Evolutionary conservation across 2,888 invertebrate genomes (phyloP).

Genomic region (Tenodera sinensis): DNA sequence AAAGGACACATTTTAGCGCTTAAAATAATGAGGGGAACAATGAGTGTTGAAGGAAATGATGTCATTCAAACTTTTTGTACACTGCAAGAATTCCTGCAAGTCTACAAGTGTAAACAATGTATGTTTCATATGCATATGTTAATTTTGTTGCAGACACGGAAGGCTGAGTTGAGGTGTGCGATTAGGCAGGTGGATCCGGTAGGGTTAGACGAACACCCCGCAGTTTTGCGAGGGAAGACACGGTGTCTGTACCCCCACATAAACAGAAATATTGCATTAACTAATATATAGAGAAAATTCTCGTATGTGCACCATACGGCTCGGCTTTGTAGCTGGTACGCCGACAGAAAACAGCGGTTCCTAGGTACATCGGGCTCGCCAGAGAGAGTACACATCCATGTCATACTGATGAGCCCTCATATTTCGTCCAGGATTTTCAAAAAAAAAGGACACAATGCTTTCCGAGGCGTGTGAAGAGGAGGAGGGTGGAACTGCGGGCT

Average conservation of each 20-base stretch:
- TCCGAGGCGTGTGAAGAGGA: neutral
- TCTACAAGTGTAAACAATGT: no score
- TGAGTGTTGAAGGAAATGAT: no score
- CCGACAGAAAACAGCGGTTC: neutral
- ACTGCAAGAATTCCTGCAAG: no score
- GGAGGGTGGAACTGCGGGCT: neutral
- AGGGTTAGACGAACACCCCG: no score
- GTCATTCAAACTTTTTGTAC: no score
- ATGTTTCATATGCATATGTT: no score
- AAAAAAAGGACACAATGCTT: slow-evolving; percentile 1
- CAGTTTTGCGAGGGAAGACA: neutral
- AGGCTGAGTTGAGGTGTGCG: neutral
- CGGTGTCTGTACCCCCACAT: neutral
- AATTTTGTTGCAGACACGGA: neutral
- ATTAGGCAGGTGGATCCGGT: neutral
- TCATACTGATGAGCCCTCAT: slow-evolving; percentile 19
- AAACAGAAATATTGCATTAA: slow-evolving; percentile 19
- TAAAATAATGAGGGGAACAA: no score
- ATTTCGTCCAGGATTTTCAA: slow-evolving; percentile 18
- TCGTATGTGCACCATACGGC: neutral
- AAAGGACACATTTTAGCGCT: no score
- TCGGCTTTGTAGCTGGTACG: neutral
- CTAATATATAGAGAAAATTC: slow-evolving; percentile 15
- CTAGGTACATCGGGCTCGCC: neutral
- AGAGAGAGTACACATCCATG: slow-evolving; percentile 14